Percentiles rank a stretch among this genome's conserved stretches.
These are phyloP conservation scores for Antheraea mylitta DNA, from an alignment of 1,140 invertebrate genomes.

Conservation along the genomic window DNA sequence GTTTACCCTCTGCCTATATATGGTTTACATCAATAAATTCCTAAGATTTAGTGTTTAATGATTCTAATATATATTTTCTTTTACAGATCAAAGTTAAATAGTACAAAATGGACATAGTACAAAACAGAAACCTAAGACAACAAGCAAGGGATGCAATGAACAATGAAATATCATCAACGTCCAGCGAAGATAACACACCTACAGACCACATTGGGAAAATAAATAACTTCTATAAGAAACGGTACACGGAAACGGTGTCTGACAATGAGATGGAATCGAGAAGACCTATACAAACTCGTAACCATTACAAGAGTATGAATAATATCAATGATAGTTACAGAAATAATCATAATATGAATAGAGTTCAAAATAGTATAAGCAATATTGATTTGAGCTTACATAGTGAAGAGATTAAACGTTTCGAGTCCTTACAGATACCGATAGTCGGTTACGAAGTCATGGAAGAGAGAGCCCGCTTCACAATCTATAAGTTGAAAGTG, in stretches of 20 bases:
- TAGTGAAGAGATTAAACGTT: constrained; percentile 57
- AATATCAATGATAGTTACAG: constrained; percentile 55
- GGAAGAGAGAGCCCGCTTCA: constrained; percentile 91
- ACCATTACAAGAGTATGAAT: constrained; percentile 59
- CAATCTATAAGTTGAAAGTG: constrained; percentile 80
- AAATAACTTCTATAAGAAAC: constrained; percentile 49
- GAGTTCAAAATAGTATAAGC: constrained; percentile 61
- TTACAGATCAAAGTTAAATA: constrained; percentile 15
- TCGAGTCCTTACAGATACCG: constrained; percentile 81
- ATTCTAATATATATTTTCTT: constrained; percentile 2
- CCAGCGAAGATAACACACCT: constrained; percentile 53
- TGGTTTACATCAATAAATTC: too few species aligned
- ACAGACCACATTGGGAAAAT: constrained; percentile 35
- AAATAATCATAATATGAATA: constrained; percentile 35
- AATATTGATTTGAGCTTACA: constrained; percentile 61
- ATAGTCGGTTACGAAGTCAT: constrained; percentile 92
- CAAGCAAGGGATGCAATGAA: constrained; percentile 46
- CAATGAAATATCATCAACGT: constrained; percentile 61
- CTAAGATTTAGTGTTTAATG: background rate
- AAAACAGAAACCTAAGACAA: constrained; percentile 10
- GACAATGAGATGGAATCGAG: constrained; percentile 52
- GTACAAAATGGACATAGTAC: constrained; percentile 32
- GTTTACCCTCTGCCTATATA: too few species aligned
- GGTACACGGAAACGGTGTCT: constrained; percentile 47
- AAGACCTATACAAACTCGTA: constrained; percentile 33